Conservation (phyloP, 2,113 vertebrate species). For the Myanophis thanlyinensis region DNA sequence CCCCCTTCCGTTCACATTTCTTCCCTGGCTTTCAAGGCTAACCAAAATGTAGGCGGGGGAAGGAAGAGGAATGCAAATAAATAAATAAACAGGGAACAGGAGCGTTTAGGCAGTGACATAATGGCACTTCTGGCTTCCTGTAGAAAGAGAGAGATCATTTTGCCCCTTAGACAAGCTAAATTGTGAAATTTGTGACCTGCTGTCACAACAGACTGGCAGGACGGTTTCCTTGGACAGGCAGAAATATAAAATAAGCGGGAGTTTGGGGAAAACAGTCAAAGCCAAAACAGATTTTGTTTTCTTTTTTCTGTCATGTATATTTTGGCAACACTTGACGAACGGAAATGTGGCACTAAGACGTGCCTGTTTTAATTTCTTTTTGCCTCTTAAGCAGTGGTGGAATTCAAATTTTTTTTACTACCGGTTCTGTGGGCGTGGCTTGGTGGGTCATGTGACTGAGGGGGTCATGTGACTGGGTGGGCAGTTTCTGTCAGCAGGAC, state of each 20-base stretch:
- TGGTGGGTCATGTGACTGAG: no score
- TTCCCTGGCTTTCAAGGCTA: background rate
- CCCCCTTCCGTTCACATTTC: background rate
- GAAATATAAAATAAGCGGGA: constrained; percentile 18
- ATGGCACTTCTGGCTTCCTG: background rate
- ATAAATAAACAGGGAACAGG: accelerated
- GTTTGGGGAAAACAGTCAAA: accelerated
- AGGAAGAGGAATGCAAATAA: background rate
- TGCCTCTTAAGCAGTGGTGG: background rate
- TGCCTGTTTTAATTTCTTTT: background rate
- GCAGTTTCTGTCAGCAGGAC: no score
- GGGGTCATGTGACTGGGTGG: no score
- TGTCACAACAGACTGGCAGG: background rate
- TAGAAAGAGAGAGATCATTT: background rate
- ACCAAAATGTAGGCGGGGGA: accelerated
- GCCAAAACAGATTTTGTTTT: background rate
- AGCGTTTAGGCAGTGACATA: background rate
- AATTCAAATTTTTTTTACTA: no score
- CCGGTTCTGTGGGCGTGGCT: no score
- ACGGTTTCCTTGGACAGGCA: background rate
- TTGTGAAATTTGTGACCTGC: accelerated
- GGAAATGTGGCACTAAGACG: background rate
- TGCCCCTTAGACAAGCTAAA: accelerated
- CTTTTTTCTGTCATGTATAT: background rate
- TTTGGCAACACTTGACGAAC: background rate